Percentiles rank a stretch among this genome's conserved stretches.
Conservation (phyloP, 1,140 invertebrate species). For the Pteromalus puparum region DNA sequence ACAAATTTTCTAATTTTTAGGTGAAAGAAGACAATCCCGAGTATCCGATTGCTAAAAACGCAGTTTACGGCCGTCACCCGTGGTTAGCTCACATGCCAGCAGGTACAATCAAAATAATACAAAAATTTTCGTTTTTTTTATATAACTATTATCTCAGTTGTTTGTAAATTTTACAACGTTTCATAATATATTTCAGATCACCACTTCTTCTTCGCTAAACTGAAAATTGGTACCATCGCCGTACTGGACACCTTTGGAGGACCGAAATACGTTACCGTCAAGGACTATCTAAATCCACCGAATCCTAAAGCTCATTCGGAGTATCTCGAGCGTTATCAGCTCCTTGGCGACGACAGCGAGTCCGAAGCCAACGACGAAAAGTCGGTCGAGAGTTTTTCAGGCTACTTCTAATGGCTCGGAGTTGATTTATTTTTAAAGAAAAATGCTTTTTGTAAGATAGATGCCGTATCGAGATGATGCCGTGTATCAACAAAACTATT, state of each 20-base stretch:
- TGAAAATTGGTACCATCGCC: slow-evolving; percentile 82
- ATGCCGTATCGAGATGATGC: background rate
- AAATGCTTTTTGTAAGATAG: background rate
- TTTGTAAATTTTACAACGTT: background rate
- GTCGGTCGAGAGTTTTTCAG: background rate
- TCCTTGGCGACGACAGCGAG: background rate
- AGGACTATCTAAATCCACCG: slow-evolving; percentile 77
- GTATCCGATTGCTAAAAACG: slow-evolving; percentile 78
- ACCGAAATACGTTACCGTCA: slow-evolving; percentile 78
- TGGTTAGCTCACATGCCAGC: slow-evolving; percentile 79
- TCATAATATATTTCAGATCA: slow-evolving; percentile 79
- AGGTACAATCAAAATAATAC: no score
- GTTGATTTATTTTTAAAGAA: background rate
- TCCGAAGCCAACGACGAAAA: no score
- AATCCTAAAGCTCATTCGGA: background rate
- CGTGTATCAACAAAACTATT: background rate
- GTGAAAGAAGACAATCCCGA: slow-evolving; percentile 77
- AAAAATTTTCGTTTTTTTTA: no score
- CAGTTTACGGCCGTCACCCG: slow-evolving; percentile 83
- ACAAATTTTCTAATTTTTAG: slow-evolving; percentile 66
- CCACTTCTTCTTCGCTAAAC: slow-evolving; percentile 84
- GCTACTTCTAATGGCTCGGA: background rate
- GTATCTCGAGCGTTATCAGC: background rate
- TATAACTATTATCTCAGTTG: no score
- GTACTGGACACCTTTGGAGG: slow-evolving; percentile 88